Percentiles rank a stretch among this genome's conserved stretches.
phyloP scores from a whole-genome alignment of 2,888 invertebrate species.

The Ommatoiulus sabulosus region DNA sequence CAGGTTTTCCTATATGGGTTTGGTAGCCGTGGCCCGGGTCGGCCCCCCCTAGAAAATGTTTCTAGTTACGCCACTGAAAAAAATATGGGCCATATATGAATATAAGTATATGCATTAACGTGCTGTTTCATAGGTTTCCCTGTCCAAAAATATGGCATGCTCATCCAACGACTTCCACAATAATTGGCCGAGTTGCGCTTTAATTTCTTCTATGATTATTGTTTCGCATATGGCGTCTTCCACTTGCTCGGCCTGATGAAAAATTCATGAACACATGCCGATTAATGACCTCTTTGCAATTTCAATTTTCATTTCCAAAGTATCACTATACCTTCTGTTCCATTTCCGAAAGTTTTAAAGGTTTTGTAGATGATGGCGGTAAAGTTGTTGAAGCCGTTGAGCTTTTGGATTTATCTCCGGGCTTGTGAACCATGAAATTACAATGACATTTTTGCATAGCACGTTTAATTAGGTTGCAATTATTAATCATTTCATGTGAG shows the following conservation, averaged over 20 bases:
- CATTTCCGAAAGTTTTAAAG: neutral
- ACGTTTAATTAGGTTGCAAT: neutral
- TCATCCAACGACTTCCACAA: slow-evolving; percentile 50
- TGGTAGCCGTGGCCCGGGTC: no score
- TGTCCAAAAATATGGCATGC: slow-evolving; percentile 39
- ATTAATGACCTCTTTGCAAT: neutral
- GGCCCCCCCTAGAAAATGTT: no score
- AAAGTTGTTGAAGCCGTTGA: neutral
- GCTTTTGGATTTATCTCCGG: neutral
- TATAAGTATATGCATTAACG: neutral
- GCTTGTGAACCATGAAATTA: slow-evolving; percentile 17
- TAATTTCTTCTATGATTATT: slow-evolving; percentile 45
- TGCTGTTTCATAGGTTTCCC: neutral
- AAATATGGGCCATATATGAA: neutral
- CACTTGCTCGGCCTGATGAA: neutral
- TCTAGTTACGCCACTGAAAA: no score
- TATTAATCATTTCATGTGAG: neutral
- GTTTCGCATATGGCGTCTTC: neutral
- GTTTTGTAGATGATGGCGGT: neutral
- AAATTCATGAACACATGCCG: neutral
- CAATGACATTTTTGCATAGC: neutral
- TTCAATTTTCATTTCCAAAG: neutral
- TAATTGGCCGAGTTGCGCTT: neutral
- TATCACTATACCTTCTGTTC: slow-evolving; percentile 14
- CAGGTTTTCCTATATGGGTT: no score